A percentile compares a stretch with the other conserved stretches of the same genome.
These are phyloP conservation scores for Holocentrus rufus DNA, from an alignment of 2,797 vertebrate species.

Conservation along the genomic window DNA sequence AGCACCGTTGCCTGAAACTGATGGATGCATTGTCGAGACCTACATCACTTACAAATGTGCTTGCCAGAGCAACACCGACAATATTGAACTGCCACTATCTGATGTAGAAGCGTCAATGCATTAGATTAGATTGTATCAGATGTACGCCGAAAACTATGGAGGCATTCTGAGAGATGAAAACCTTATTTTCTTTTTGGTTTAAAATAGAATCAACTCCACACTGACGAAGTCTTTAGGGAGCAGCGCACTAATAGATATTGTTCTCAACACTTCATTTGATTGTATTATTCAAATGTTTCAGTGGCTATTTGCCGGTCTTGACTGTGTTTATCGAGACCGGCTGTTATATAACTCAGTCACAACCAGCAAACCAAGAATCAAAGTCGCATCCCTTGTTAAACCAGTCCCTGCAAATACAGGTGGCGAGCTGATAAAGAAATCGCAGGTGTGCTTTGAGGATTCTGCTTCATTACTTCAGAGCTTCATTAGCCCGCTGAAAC, in stretches of 20 bases:
- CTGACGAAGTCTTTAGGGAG: background rate
- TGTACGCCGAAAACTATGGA: background rate
- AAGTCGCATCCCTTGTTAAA: background rate
- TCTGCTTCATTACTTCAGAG: slow-evolving; percentile 26
- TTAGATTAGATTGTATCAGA: slow-evolving; percentile 2
- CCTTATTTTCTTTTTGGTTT: background rate
- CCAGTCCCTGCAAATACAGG: slow-evolving; percentile 1
- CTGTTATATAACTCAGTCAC: background rate
- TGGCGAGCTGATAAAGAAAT: slow-evolving; percentile 12
- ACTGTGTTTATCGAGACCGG: background rate
- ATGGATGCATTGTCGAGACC: background rate
- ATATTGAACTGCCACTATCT: background rate
- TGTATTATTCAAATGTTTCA: slow-evolving; percentile 1
- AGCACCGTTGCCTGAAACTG: background rate
- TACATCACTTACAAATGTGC: slow-evolving; percentile 1
- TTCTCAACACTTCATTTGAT: slow-evolving; percentile 4
- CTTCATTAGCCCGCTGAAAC: slow-evolving; percentile 18
- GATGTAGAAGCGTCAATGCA: background rate
- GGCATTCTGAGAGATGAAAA: background rate
- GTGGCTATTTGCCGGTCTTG: background rate
- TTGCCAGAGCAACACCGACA: slow-evolving; percentile 1
- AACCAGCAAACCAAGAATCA: background rate
- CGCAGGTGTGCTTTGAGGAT: slow-evolving; percentile 25
- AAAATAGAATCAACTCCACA: slow-evolving; percentile 4
- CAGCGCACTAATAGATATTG: background rate